These are phyloP conservation scores for Argyresthia albistria DNA, from an alignment of 2,888 invertebrate genomes.

Conservation along the genomic window DNA sequence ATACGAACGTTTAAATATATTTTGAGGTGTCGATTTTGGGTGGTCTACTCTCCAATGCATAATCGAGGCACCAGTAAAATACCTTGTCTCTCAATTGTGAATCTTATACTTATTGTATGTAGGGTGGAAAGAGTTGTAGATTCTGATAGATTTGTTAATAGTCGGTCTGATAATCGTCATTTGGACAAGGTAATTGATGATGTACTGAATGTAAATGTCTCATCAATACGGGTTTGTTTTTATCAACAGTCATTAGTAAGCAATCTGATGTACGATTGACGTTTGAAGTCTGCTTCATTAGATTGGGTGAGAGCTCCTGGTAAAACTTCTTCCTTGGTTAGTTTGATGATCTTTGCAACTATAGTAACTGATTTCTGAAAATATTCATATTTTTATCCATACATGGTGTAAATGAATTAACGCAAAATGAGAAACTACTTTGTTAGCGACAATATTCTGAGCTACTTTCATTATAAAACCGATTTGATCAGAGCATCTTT, in stretches of 20 bases:
- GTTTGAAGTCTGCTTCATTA: constrained; percentile 47
- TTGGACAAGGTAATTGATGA: constrained; percentile 61
- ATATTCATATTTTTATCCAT: no score
- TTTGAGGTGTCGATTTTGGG: constrained; percentile 67
- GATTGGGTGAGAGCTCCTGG: constrained; percentile 32
- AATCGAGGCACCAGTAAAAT: not conserved
- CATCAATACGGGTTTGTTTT: constrained; percentile 65
- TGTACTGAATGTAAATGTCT: constrained; percentile 40
- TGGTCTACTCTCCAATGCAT: constrained; percentile 31
- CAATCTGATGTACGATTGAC: constrained; percentile 58
- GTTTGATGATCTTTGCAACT: no score
- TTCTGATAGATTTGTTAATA: not conserved
- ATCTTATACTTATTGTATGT: not conserved
- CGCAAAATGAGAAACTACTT: no score
- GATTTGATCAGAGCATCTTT: no score
- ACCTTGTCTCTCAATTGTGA: not conserved
- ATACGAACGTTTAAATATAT: constrained; percentile 42
- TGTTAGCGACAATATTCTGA: no score
- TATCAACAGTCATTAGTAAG: constrained; percentile 56
- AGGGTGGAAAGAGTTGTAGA: not conserved
- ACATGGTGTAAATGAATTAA: no score
- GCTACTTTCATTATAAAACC: no score
- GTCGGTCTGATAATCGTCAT: constrained; percentile 59
- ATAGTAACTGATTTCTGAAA: no score
- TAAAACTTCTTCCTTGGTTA: constrained; percentile 17